These are phyloP conservation scores for Trichonephila clavata DNA, from an alignment of 1,140 invertebrate species.

Conservation along the genomic window DNA sequence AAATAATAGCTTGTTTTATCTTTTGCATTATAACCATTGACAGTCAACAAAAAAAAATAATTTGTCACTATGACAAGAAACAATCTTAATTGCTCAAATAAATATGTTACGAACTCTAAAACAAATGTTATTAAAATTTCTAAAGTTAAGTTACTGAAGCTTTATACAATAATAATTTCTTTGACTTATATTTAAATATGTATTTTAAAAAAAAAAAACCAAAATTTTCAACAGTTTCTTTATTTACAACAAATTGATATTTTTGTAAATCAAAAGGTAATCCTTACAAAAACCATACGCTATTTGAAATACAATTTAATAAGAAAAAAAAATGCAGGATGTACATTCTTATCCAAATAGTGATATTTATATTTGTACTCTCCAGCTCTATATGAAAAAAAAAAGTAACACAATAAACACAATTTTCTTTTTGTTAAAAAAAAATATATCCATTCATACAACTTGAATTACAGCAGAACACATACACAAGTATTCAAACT, in stretches of 20 bases:
- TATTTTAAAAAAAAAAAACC: background rate
- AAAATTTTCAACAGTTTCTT: conserved; percentile 59
- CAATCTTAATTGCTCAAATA: too few relatives aligned
- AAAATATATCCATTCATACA: conserved; percentile 50
- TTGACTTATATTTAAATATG: too few relatives aligned
- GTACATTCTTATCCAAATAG: conserved; percentile 70
- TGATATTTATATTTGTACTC: conserved; percentile 76
- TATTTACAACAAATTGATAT: conserved; percentile 75
- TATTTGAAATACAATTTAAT: conserved; percentile 53
- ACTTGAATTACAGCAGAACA: conserved; percentile 52
- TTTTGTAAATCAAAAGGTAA: conserved; percentile 68
- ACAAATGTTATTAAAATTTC: too few relatives aligned
- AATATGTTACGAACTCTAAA: too few relatives aligned
- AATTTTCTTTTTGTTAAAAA: conserved; percentile 24
- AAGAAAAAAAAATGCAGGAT: conserved; percentile 67
- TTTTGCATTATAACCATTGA: too few relatives aligned
- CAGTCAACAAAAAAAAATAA: too few relatives aligned
- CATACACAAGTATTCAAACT: conserved; percentile 63
- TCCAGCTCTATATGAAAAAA: conserved; percentile 54
- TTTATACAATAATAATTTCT: too few relatives aligned
- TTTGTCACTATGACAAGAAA: too few relatives aligned
- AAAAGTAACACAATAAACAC: conserved; percentile 37
- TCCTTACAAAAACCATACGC: conserved; percentile 68
- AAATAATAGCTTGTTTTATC: too few relatives aligned
- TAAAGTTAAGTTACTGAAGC: too few relatives aligned